These are phyloP conservation scores for Leucophora obtusa DNA, from an alignment of 2,888 invertebrate genomes.

Conservation along the genomic window DNA sequence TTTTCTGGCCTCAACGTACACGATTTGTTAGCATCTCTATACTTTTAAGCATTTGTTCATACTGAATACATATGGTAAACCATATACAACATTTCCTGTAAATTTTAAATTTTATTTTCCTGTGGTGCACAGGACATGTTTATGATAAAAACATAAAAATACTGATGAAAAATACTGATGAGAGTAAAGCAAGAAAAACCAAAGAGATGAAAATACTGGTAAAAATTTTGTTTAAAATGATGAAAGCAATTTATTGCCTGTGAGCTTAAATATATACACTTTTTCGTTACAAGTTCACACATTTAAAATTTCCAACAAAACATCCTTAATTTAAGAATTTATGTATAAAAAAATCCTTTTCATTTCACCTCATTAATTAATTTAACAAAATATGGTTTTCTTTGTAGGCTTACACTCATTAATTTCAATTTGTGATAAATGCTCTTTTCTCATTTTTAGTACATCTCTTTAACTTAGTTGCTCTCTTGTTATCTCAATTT, in stretches of 20 bases:
- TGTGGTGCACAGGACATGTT: conserved; percentile 29
- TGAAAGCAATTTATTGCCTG: too few species aligned
- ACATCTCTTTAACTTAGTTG: background rate
- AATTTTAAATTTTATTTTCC: conserved; percentile 32
- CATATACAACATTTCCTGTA: conserved; percentile 53
- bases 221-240: background rate
- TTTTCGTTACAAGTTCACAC: background rate
- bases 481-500: conserved; percentile 7
- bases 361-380: conserved; percentile 54
- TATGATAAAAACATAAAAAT: conserved; percentile 8
- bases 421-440: background rate
- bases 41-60: conserved; percentile 44
- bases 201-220: conserved; percentile 1
- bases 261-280: background rate
- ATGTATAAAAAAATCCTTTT: background rate
- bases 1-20: conserved; percentile 12
- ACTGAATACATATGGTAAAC: conserved; percentile 44
- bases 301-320: background rate
- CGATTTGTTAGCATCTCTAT: conserved; percentile 52
- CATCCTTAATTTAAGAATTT: background rate
- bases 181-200: background rate
- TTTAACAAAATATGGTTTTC: conserved; percentile 41
- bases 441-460: background rate
- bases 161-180: background rate
- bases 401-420: background rate